Conservation (phyloP, 2,113 vertebrate genomes). For the Dicentrarchus labrax region DNA sequence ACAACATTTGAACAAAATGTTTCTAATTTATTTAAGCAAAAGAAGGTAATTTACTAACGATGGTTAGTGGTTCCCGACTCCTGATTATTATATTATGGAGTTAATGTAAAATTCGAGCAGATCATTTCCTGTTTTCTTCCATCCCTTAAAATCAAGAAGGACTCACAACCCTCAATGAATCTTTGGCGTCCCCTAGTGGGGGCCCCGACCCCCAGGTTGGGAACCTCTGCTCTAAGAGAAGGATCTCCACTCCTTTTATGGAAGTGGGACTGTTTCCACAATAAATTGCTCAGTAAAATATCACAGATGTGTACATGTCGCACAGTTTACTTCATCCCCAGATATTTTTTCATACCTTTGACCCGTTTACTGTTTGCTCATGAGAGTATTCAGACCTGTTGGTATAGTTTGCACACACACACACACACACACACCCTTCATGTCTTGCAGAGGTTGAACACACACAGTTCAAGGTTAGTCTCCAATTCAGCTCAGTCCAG, state of each 20-base stretch:
- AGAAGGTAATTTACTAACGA: neutral
- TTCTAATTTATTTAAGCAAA: neutral
- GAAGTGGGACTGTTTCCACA: too few relatives aligned
- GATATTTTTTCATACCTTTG: slow-evolving; percentile 16
- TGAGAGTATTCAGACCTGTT: slow-evolving; percentile 47
- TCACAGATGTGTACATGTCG: neutral
- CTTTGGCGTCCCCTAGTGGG: too few relatives aligned
- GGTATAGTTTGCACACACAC: slow-evolving; percentile 32
- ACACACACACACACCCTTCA: slow-evolving; percentile 16
- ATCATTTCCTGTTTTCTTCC: too few relatives aligned
- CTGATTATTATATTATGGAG: too few relatives aligned
- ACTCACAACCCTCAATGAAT: too few relatives aligned
- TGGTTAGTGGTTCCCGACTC: too few relatives aligned
- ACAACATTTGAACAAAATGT: neutral
- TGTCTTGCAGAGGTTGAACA: slow-evolving; percentile 63
- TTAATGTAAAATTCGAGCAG: too few relatives aligned
- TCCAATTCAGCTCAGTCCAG: slow-evolving; percentile 61
- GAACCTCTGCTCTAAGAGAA: too few relatives aligned
- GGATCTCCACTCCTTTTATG: too few relatives aligned
- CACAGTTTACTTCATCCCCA: slow-evolving; percentile 18
- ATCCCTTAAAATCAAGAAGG: too few relatives aligned
- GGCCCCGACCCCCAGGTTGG: too few relatives aligned
- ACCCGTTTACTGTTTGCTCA: slow-evolving; percentile 45
- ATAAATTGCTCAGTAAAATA: neutral
- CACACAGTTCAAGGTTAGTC: slow-evolving; percentile 76